A percentile compares a stretch with the other conserved stretches of the same genome.
phyloP scores from a whole-genome alignment of 2,797 vertebrate genomes.

The Eremophila alpestris region DNA sequence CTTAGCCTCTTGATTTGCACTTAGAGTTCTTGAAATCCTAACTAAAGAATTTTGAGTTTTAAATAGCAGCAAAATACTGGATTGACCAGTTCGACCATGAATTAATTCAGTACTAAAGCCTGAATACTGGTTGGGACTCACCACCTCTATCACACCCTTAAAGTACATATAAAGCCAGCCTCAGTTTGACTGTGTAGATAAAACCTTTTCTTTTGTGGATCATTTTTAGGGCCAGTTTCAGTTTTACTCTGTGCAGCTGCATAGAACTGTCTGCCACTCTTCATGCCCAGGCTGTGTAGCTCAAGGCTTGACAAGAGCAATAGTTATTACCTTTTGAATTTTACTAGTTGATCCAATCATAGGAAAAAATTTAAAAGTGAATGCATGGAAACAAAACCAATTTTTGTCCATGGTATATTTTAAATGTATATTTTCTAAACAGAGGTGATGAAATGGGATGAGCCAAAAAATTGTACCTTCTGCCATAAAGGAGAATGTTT shows the following conservation, averaged over 20 bases:
- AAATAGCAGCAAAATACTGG: conserved; percentile 3
- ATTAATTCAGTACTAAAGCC: not conserved
- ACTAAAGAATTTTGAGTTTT: not conserved
- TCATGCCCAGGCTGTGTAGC: not conserved
- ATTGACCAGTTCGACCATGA: not conserved
- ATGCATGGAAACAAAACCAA: not conserved
- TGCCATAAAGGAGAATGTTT: not conserved
- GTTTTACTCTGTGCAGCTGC: not conserved
- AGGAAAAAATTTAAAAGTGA: not conserved
- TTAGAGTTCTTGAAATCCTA: not conserved
- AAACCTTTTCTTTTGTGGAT: not conserved
- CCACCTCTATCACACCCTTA: not conserved
- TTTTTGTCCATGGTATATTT: not conserved
- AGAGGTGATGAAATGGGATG: not conserved
- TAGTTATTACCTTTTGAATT: not conserved
- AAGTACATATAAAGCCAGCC: not conserved
- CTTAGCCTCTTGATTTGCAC: not conserved
- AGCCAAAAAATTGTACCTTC: not conserved
- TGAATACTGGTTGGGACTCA: not conserved
- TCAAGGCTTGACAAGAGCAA: not conserved
- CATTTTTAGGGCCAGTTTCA: not conserved
- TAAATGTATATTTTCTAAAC: not conserved
- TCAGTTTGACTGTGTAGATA: not conserved
- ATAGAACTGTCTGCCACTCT: not conserved
- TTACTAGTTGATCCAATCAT: not conserved